phyloP scores from a whole-genome alignment of 2,888 invertebrate species.

The Caenorhabditis plicata region DNA sequence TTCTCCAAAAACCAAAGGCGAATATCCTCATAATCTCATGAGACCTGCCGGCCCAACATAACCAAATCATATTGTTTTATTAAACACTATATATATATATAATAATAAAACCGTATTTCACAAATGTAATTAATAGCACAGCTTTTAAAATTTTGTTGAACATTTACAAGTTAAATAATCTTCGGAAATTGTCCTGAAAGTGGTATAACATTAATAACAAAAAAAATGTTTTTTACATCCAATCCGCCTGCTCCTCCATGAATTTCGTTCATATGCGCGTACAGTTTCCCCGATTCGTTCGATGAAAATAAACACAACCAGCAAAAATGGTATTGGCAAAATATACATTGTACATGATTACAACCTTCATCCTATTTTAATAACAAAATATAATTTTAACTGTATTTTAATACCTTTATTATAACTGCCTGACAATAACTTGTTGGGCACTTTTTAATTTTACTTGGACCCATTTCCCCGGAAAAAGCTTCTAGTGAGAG shows the following conservation, averaged over 20 bases:
- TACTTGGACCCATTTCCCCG: background rate
- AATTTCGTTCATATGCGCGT: background rate
- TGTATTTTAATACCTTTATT: background rate
- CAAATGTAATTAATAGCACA: too few relatives aligned
- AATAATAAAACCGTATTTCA: too few relatives aligned
- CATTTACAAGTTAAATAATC: too few relatives aligned
- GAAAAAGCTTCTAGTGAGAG: background rate
- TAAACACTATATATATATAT: too few relatives aligned
- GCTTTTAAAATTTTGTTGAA: too few relatives aligned
- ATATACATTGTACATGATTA: conserved; percentile 10
- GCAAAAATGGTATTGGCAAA: conserved; percentile 13
- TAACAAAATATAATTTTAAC: background rate
- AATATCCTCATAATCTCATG: conserved; percentile 65
- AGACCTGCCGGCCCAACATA: conserved; percentile 57
- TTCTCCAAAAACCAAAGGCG: conserved; percentile 65
- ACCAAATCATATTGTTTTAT: conserved; percentile 2
- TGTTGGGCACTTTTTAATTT: background rate
- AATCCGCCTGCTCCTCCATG: background rate
- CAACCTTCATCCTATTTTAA: conserved; percentile 9
- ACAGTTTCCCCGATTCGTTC: background rate
- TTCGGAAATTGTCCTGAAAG: too few relatives aligned
- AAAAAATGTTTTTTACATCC: too few relatives aligned
- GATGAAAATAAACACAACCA: conserved; percentile 8
- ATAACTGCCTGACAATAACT: background rate
- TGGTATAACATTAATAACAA: too few relatives aligned